Base-by-base conservation (phyloP, 2,113 vertebrate genomes). In the Gallinago undulata region DNA sequence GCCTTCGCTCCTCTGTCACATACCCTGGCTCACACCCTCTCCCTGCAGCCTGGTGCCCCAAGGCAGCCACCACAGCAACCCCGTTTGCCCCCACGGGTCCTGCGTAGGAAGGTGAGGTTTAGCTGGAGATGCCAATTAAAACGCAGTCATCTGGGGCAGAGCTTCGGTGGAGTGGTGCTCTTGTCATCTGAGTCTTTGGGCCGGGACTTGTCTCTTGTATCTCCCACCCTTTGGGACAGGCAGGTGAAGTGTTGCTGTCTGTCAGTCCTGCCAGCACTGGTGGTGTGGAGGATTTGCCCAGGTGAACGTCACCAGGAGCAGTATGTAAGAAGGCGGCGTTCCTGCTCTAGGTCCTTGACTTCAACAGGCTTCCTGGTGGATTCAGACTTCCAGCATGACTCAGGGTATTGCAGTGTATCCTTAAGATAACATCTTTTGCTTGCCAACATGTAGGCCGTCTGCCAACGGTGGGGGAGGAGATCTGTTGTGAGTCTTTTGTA, bases 381-480 rank as follows among this genome's bases (percentile, higher is more conserved):
- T 95, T 92, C 87, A 84, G 85, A 66, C 87, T 96, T 93, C 39
- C 87, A 92, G 90, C 90, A 92, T 96, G 89, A 95, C 94, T 97
- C 94, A 96, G 92, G 83, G 62, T 96, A 94, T 95, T 90, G 80
- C 92, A 95, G 69, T 47, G 74, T 94, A 92, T 96, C 89, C 93
- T 93, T 90, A 93, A 79, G 92, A 89, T 63, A 87, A 82, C 76
- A 75, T 96, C 81, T 91, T 92, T 72, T 53, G 87, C 96, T 96
- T 94, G 95, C 96, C 96, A 96, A 22, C 73, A 8, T 67, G 56
- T 50, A 75, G 92, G 95, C 92, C 88, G 96, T 24, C 92, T 96
- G 96, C 93, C 94, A 95, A 75, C 74, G 90, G 59, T 92, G 92
- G 93, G 90, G 93, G 94, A 96, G 93, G 88, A 86, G 92, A 94